A percentile compares a stretch with the other conserved stretches of the same genome.
Evolutionary conservation across 2,113 vertebrate genomes (phyloP).

Genomic region (Oncorhynchus nerka): DNA sequence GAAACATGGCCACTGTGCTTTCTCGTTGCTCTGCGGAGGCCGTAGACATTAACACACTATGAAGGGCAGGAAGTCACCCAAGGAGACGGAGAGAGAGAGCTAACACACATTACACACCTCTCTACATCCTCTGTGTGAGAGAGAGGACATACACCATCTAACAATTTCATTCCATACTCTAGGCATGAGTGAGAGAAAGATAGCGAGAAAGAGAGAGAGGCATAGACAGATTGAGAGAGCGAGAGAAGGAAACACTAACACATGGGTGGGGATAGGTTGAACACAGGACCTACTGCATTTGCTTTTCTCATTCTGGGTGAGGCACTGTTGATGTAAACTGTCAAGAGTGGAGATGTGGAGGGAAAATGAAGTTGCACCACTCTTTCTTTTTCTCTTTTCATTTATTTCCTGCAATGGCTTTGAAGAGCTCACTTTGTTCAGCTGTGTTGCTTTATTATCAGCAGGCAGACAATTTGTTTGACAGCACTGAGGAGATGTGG

Average conservation of each 20-base stretch:
- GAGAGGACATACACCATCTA: not conserved
- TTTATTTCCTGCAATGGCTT: conserved; percentile 37
- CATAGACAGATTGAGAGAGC: no score
- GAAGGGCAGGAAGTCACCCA: not conserved
- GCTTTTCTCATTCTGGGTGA: conserved; percentile 30
- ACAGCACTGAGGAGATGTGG: conserved; percentile 39
- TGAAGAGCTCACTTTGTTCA: conserved; percentile 55
- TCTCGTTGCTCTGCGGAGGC: not conserved
- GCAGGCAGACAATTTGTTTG: conserved; percentile 59
- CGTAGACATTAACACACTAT: not conserved
- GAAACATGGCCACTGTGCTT: not conserved
- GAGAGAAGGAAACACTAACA: conserved; percentile 2
- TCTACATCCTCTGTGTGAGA: not conserved
- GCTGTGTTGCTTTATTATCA: conserved; percentile 58
- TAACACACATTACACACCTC: not conserved
- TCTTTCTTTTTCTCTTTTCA: conserved; percentile 26
- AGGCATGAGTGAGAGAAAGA: not conserved
- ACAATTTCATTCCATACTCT: not conserved
- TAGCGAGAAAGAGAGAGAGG: not conserved
- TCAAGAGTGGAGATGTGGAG: conserved; percentile 24
- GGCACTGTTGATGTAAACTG: conserved; percentile 47
- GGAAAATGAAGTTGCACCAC: conserved; percentile 38
- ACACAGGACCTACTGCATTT: conserved; percentile 15
- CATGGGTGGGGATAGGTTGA: conserved; percentile 22
- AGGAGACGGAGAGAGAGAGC: not conserved